Evolutionary conservation across 2,113 vertebrate genomes (phyloP).

Genomic region (Hiodon alosoides): DNA sequence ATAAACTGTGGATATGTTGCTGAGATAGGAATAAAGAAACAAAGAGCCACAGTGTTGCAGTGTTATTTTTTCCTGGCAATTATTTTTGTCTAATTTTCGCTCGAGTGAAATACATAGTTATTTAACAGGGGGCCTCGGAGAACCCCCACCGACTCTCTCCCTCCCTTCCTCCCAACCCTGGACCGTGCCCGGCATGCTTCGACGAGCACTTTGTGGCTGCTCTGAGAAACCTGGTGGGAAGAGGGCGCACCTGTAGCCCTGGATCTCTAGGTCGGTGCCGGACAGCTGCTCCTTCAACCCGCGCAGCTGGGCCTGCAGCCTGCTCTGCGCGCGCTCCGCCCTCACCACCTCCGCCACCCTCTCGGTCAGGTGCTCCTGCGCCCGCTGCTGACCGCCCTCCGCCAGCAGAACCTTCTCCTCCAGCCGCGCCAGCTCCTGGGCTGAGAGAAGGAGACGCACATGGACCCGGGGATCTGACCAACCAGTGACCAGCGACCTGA

Average conservation of each 20-base stretch:
- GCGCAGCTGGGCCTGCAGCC: slow-evolving; percentile 30
- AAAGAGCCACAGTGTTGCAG: too few species aligned
- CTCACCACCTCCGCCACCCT: slow-evolving; percentile 13
- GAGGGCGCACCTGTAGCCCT: slow-evolving; percentile 45
- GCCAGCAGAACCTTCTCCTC: slow-evolving; percentile 48
- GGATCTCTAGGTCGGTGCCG: slow-evolving; percentile 29
- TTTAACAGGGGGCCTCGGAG: too few species aligned
- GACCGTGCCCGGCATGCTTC: background rate
- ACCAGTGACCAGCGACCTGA: too few species aligned
- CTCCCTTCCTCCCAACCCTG: background rate
- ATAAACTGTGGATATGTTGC: too few species aligned
- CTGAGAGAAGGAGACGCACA: slow-evolving; percentile 31
- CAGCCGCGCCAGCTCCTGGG: slow-evolving; percentile 45
- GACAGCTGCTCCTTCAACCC: slow-evolving; percentile 26
- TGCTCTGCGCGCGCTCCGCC: slow-evolving; percentile 27
- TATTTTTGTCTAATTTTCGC: too few species aligned
- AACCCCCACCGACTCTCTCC: background rate
- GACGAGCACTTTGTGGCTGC: background rate
- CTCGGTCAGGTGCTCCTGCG: slow-evolving; percentile 34
- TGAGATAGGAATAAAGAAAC: too few species aligned
- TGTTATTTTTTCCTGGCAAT: too few species aligned
- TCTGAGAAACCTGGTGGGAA: background rate
- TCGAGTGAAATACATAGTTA: too few species aligned
- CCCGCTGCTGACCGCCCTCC: slow-evolving; percentile 21
- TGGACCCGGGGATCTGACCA: background rate